phyloP scores from a whole-genome alignment of 2,888 invertebrate genomes.

The Trimorus sp. region DNA sequence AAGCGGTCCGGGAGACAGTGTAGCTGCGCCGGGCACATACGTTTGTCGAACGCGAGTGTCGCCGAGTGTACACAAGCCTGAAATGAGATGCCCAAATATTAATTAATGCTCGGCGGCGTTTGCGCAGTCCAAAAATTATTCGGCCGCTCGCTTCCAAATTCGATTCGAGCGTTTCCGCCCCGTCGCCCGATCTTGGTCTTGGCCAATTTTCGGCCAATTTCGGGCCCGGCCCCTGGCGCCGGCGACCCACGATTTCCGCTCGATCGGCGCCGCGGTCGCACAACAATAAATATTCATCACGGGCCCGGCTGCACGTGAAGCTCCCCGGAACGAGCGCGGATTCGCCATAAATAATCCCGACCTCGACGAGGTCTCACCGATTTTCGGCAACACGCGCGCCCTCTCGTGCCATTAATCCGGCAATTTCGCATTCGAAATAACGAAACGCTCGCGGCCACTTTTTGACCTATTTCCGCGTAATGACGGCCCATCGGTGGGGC shows the following conservation, averaged over 20 bases:
- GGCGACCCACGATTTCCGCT: too few species aligned
- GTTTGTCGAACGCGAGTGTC: slow-evolving; percentile 63
- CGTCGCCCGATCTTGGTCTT: too few species aligned
- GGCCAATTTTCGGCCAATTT: slow-evolving; percentile 27
- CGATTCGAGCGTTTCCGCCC: slow-evolving; percentile 45
- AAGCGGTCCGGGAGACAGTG: slow-evolving; percentile 8
- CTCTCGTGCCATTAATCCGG: slow-evolving; percentile 34
- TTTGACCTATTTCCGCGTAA: slow-evolving; percentile 19
- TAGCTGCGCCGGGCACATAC: slow-evolving; percentile 29
- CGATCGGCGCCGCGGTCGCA: too few species aligned
- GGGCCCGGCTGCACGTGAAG: too few species aligned
- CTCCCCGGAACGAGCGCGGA: too few species aligned
- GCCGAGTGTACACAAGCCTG: slow-evolving; percentile 56
- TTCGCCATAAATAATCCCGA: too few species aligned
- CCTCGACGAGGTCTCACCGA: too few species aligned
- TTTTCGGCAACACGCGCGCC: slow-evolving; percentile 8
- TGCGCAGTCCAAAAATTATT: slow-evolving; percentile 59
- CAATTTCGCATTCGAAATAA: slow-evolving; percentile 19
- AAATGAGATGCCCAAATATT: slow-evolving; percentile 66
- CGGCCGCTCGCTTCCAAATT: slow-evolving; percentile 42
- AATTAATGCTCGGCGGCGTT: slow-evolving; percentile 62
- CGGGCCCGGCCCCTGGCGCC: background rate
- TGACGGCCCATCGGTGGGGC: too few species aligned
- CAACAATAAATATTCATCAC: too few species aligned
- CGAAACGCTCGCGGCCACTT: slow-evolving; percentile 13